Evolutionary conservation across 2,888 invertebrate genomes (phyloP), one percentile per base, ranked within the genome.

Genomic region (Dryadula phaetusa): DNA sequence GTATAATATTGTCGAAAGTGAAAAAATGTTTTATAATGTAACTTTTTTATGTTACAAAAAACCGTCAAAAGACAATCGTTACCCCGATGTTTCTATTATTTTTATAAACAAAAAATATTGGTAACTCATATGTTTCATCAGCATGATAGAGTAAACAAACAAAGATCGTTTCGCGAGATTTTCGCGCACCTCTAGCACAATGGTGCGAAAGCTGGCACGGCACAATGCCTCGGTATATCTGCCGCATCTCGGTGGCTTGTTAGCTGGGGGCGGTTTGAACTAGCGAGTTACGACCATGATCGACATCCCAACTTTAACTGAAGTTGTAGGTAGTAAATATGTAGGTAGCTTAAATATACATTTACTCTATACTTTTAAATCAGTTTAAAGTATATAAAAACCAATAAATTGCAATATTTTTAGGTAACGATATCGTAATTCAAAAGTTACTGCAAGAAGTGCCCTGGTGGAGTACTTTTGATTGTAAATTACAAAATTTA

Each of bases 141-240:
- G 75, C 78, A 75, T 79, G 76, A 83, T 80, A 77, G 80, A 78
- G 90, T 90, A 91, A 92, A 91, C 91, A 92, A 91, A 92, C 87
- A 86, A 80, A 89, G 91, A 90, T 91, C 80, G 84, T 74, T 77
- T 76, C 77, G 78, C 76, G 79, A 82, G 91, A 91, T 91, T 53
- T 86, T 85, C 81, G 84, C 81, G 83, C 88, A 87, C 86, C 87
- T 85, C 76, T 65, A 75, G 81, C 80, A 92, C 92, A 92, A 92
- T 92, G 92, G 92, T 84, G 92, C 89, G 92, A 92, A 92, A 91
- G 89, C 87, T 92, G 85, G 89, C 92, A 85, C 91, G 88, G 84
- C 79, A 92, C 92, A 91, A 92, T 91, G 86, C 86, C 77, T 87
- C 87, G 87, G 74, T 77, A 77, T 89, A 92, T 91, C 92, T 76